Percentiles rank a stretch among this genome's conserved stretches.
Evolutionary conservation across 2,888 invertebrate species (phyloP).

Genomic region (Hydriomena furcata): DNA sequence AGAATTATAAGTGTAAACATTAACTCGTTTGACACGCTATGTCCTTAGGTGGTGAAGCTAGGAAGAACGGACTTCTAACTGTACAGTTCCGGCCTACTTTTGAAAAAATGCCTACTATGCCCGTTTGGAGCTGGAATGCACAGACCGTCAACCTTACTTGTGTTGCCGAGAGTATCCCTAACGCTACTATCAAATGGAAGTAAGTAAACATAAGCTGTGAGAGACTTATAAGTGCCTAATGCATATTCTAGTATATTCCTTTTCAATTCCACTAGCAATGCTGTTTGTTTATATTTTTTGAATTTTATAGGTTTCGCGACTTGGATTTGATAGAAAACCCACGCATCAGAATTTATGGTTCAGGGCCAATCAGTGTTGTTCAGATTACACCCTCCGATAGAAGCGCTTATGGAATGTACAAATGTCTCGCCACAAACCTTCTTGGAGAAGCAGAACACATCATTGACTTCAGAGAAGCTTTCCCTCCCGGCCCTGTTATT

Average conservation of each 20-base stretch:
- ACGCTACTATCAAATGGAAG: slow-evolving; percentile 95
- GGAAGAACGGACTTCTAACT: slow-evolving; percentile 91
- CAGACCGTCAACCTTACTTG: slow-evolving; percentile 93
- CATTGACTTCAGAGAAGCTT: slow-evolving; percentile 90
- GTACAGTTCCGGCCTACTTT: slow-evolving; percentile 93
- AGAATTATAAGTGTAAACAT: no score
- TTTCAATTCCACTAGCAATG: no score
- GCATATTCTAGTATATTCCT: no score
- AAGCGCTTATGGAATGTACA: slow-evolving; percentile 88
- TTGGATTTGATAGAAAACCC: slow-evolving; percentile 81
- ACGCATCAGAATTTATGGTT: slow-evolving; percentile 84
- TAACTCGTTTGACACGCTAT: neutral
- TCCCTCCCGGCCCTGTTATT: slow-evolving; percentile 86
- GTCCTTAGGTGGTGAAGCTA: slow-evolving; percentile 85
- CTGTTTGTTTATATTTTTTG: neutral
- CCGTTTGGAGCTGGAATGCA: slow-evolving; percentile 93
- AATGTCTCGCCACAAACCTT: slow-evolving; percentile 91
- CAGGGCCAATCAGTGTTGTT: slow-evolving; percentile 88
- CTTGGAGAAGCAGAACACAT: slow-evolving; percentile 87
- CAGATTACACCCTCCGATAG: slow-evolving; percentile 87
- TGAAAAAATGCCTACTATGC: slow-evolving; percentile 86
- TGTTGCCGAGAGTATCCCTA: slow-evolving; percentile 94
- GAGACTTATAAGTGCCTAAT: no score
- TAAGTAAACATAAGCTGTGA: slow-evolving; percentile 65
- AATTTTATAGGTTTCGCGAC: slow-evolving; percentile 71